These are phyloP conservation scores for Disparrhopalites patrizii DNA, from an alignment of 2,888 invertebrate species.

Conservation along the genomic window DNA sequence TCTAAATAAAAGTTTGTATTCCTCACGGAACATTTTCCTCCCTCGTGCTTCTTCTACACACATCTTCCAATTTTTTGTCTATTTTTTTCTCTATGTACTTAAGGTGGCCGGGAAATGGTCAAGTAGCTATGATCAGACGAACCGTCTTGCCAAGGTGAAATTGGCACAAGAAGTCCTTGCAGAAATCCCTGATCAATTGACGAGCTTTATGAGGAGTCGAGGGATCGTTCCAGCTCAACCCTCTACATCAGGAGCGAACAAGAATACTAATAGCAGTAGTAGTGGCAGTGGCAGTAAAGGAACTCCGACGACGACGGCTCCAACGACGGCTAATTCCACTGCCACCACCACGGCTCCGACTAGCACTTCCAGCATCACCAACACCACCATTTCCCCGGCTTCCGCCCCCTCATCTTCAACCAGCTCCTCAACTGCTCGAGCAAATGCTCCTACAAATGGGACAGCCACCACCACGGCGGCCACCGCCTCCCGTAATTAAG, in stretches of 20 bases:
- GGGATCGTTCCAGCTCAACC: slow-evolving; percentile 52
- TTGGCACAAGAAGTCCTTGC: slow-evolving; percentile 59
- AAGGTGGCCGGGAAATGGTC: slow-evolving; percentile 44
- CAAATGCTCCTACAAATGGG: too few relatives aligned
- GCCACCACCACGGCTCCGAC: neutral
- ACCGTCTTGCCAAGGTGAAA: slow-evolving; percentile 42
- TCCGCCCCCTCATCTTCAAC: too few relatives aligned
- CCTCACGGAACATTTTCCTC: too few relatives aligned
- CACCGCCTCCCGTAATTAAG: too few relatives aligned
- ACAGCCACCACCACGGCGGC: too few relatives aligned
- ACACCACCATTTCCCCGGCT: neutral
- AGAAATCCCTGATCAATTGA: slow-evolving; percentile 57
- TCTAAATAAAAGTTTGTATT: neutral
- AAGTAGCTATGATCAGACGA: slow-evolving; percentile 40
- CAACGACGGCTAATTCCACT: too few relatives aligned
- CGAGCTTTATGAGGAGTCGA: slow-evolving; percentile 55
- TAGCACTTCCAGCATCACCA: neutral
- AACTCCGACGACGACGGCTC: too few relatives aligned
- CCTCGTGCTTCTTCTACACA: too few relatives aligned
- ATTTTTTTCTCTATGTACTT: neutral
- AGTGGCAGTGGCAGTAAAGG: too few relatives aligned
- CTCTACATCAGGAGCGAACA: slow-evolving; percentile 12
- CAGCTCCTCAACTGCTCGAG: too few relatives aligned
- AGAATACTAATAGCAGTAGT: neutral
- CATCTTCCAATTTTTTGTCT: too few relatives aligned